These are phyloP conservation scores for Orthosia incerta DNA, from an alignment of 2,888 invertebrate species.

Conservation along the genomic window DNA sequence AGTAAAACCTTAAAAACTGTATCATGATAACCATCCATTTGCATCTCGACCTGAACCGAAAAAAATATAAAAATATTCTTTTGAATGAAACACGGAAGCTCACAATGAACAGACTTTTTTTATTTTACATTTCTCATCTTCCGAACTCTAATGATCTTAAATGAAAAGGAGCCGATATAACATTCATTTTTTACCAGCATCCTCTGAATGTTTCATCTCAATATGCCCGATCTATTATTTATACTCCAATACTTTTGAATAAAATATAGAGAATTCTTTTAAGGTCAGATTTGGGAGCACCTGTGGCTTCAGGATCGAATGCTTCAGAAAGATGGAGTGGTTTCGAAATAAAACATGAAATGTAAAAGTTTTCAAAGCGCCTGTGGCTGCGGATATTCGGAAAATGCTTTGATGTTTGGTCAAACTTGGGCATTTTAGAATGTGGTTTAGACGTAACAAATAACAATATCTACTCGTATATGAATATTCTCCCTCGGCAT, in stretches of 20 bases:
- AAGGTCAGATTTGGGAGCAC: conserved; percentile 66
- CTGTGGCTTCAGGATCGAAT: conserved; percentile 64
- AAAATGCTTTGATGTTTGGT: conserved; percentile 62
- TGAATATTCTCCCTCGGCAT: background rate
- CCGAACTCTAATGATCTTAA: conserved; percentile 87
- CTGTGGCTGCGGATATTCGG: conserved; percentile 49
- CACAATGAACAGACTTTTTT: conserved; percentile 76
- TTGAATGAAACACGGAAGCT: conserved; percentile 68
- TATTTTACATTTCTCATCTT: conserved; percentile 85
- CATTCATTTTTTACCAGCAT: conserved; percentile 69
- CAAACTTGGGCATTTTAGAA: conserved; percentile 37
- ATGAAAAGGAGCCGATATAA: conserved; percentile 86
- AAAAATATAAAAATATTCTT: conserved; percentile 59
- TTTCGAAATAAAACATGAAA: conserved; percentile 61
- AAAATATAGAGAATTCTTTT: conserved; percentile 68
- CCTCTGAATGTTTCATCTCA: conserved; percentile 74
- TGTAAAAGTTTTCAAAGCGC: conserved; percentile 58
- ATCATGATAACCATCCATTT: conserved; percentile 8
- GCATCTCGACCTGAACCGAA: conserved; percentile 19
- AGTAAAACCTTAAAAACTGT: conserved; percentile 10
- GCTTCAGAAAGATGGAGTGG: conserved; percentile 53
- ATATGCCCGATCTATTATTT: conserved; percentile 78
- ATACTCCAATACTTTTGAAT: conserved; percentile 74
- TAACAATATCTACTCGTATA: conserved; percentile 20
- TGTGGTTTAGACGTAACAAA: conserved; percentile 32